These are phyloP conservation scores for Ophiothrix spiculata DNA, from an alignment of 35 echinoderm and acorn worm species.

Conservation along the genomic window DNA sequence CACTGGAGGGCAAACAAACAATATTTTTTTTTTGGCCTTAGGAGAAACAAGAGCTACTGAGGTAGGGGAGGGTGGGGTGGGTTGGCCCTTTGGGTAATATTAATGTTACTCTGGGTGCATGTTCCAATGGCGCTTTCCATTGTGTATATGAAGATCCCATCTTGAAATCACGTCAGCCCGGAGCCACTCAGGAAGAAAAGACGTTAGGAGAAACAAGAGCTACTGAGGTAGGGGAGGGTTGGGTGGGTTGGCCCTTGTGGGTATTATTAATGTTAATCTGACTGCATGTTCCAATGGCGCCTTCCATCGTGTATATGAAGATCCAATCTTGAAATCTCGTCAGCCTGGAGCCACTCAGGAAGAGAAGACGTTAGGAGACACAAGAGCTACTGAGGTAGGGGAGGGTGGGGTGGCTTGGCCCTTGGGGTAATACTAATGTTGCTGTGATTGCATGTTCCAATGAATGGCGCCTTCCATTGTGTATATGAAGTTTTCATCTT, in stretches of 20 bases:
- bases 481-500: constrained; percentile 90
- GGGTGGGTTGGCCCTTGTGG: too few relatives aligned
- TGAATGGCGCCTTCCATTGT: constrained; percentile 72
- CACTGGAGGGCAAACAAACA: too few relatives aligned
- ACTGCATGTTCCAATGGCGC: constrained; percentile 53
- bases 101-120: constrained; percentile 59
- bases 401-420: neutral
- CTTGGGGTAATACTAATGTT: neutral
- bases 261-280: too few relatives aligned
- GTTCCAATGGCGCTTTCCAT: constrained; percentile 69
- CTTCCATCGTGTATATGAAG: constrained; percentile 93
- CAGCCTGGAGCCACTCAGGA: constrained; percentile 78
- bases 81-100: constrained; percentile 67
- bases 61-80: too few relatives aligned
- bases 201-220: constrained; percentile 73
- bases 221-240: constrained; percentile 62
- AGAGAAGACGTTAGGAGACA: constrained; percentile 77
- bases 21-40: too few relatives aligned
- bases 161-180: constrained; percentile 65
- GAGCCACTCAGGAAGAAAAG: constrained; percentile 83
- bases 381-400: constrained; percentile 73
- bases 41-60: too few relatives aligned
- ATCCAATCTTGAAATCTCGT: constrained; percentile 69
- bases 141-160: constrained; percentile 94
- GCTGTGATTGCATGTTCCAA: too few relatives aligned